Base-by-base conservation (phyloP, 1,140 invertebrate species). In the Drosophila pallidifrons region DNA sequence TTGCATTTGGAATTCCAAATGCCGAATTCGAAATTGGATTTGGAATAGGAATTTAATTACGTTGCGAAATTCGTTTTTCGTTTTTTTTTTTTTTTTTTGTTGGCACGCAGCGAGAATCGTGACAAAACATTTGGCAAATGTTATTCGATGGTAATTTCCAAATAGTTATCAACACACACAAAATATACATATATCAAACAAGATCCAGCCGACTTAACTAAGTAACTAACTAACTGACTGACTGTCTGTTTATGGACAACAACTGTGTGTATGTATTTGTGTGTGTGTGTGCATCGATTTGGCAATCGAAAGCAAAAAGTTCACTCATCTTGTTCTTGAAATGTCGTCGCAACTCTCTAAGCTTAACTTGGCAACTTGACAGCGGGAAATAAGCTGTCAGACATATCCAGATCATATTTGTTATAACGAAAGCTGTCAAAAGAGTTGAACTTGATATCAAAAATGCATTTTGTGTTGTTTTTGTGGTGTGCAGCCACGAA, bases 91-190 rank as follows among this genome's bases (percentile, higher is more conserved):
- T 25, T 25, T 25, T 73, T 55, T 32, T 73, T 49, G 28, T 75
- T 87, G 79, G 82, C 82, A 85, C 82, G 67, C 66, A 72, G 59
- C 5, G 28, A 54, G n/a, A 87, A 82, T 86, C 82, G 82, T 87
- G 82, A 87, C 82, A 79, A 87, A 79, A 74, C 72, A 79, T 82
- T 87, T 61, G 75, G 35, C 78, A 78, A 73, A 75, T 55, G 58
- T 41, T 38, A 11, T n/a, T 1, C n/a, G 30, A 32, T 8, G 20
- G 2, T 11, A 6, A 38, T 38, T 38, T 8, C 28, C 72, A 25
- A 45, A 46, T 20, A 46, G 13, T 16, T 47, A 16, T 47, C 35
- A 55, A 70, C 46, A 54, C 5, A 45, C 5, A 13, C 13, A 45
- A 45, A n/a, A 45, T 11, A 45, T 20, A 20, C 16, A 20, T 11